Base-by-base conservation (phyloP, 92 coral and sea anemone genomes). In the Zoanthus sansibaricus region DNA sequence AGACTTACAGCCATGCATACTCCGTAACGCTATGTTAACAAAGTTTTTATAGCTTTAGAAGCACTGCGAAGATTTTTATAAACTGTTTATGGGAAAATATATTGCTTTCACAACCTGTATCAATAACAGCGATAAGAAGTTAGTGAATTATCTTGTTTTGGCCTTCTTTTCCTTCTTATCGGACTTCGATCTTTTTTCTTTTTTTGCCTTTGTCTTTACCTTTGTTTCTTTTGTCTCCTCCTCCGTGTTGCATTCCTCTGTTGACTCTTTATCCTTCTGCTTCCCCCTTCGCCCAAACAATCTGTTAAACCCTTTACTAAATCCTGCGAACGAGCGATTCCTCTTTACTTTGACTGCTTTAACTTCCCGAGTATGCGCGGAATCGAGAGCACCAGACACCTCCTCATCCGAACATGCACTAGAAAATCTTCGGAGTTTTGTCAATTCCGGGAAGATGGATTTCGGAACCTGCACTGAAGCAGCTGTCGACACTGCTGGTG, bases 241-340 rank as follows among this genome's bases (percentile, higher is more conserved):
- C 69, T n/a, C 84, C 25, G 4, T 69, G 73, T 67, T 64, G 48
- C 62, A 61, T n/a, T 25, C 73, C 45, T 69, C 16, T 32, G 25
- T 69, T 47, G 61, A 44, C 13, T 91, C 92, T 33, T 72, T 84
- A 5, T 67, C 92, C 45, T 80, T 83, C 37, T 88, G 83, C 71
- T 91, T 93, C 32, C 86, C 87, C 68, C 77, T 93, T 9, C 94
- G 73, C 30, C 92, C 90, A 71, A 94, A 93, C 75, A 94, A 73
- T 68, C 87, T 89, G 0, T 91, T 64, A 42, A 94, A 56, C 6
- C 93, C 90, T 9, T 92, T 80, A 21, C 61, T 80, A 55, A 80
- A 87, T 30, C 91, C 78, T 47, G 92, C 87, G 18, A 94, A 86
- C 14, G 98, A 94, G 46, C 89, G 94, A 77, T 83, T 87, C 14